A percentile compares a stretch with the other conserved stretches of the same genome.
Conservation (phyloP, 1,140 invertebrate species). For the Luehdorfia chinensis region DNA sequence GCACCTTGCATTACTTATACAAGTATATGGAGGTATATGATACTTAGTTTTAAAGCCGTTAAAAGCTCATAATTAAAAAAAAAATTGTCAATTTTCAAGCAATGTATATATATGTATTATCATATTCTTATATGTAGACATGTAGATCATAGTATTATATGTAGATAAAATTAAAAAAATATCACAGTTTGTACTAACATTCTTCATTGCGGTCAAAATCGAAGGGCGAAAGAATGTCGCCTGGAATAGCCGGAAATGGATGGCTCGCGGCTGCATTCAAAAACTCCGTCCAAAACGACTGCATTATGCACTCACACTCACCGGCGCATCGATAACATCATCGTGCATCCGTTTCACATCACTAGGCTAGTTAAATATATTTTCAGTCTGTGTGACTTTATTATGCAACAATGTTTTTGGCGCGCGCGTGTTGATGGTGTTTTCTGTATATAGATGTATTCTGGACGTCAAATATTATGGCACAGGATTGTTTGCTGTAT, state of each 20-base stretch:
- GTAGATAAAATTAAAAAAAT: too few species aligned
- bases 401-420: background rate
- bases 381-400: too few species aligned
- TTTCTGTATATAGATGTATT: background rate
- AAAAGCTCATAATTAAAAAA: too few species aligned
- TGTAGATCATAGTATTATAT: too few species aligned
- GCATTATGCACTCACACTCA: slow-evolving; percentile 37
- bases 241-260: slow-evolving; percentile 52
- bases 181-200: slow-evolving; percentile 50
- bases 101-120: too few species aligned
- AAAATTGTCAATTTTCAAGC: too few species aligned
- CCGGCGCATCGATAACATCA: slow-evolving; percentile 30
- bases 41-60: too few species aligned
- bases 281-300: slow-evolving; percentile 58
- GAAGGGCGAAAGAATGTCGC: slow-evolving; percentile 49
- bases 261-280: slow-evolving; percentile 55
- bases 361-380: slow-evolving; percentile 23
- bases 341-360: slow-evolving; percentile 35
- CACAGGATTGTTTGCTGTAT: background rate
- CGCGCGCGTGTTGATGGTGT: background rate
- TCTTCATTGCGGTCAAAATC: slow-evolving; percentile 41
- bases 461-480: too few species aligned
- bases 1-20: too few species aligned
- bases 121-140: too few species aligned
- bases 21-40: too few species aligned